Percentiles rank a stretch among this genome's conserved stretches.
Evolutionary conservation across 2,113 vertebrate species (phyloP).

Genomic region (Synchiropus splendidus): DNA sequence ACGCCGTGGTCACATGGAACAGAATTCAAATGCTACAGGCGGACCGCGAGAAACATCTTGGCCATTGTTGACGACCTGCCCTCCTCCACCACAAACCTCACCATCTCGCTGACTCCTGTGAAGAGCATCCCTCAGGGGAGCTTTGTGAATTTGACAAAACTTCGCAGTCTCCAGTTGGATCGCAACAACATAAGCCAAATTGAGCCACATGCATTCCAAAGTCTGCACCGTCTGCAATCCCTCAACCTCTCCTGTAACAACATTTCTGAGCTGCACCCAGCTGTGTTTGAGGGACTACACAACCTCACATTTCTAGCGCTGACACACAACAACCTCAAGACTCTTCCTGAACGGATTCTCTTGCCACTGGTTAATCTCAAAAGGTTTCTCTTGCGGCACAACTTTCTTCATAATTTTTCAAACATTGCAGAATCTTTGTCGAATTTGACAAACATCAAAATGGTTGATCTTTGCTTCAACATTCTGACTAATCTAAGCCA

Average conservation of each 20-base stretch:
- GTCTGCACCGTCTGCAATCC: slow-evolving; percentile 38
- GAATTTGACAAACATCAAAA: slow-evolving; percentile 32
- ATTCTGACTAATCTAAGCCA: slow-evolving; percentile 47
- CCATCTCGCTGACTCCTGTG: slow-evolving; percentile 28
- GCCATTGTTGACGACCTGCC: slow-evolving; percentile 55
- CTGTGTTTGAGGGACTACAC: slow-evolving; percentile 43
- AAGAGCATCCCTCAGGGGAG: slow-evolving; percentile 9
- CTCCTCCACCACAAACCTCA: slow-evolving; percentile 23
- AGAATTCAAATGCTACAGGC: slow-evolving; percentile 54
- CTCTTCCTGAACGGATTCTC: slow-evolving; percentile 44
- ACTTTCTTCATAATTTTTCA: slow-evolving; percentile 53
- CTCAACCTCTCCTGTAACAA: slow-evolving; percentile 62
- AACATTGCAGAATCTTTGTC: slow-evolving; percentile 46
- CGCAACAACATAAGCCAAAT: slow-evolving; percentile 48
- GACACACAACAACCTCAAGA: slow-evolving; percentile 44
- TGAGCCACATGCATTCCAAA: slow-evolving; percentile 53
- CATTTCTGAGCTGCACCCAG: slow-evolving; percentile 36
- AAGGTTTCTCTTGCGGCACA: slow-evolving; percentile 45
- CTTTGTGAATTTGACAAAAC: slow-evolving; percentile 45
- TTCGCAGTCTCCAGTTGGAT: slow-evolving; percentile 47
- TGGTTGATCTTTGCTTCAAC: slow-evolving; percentile 68
- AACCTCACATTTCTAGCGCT: slow-evolving; percentile 54
- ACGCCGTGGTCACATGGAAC: neutral
- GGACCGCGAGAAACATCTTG: slow-evolving; percentile 16
- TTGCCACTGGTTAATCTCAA: slow-evolving; percentile 25